Evolutionary conservation across 2,888 invertebrate species (phyloP).

Genomic region (Phyto melanocephala): DNA sequence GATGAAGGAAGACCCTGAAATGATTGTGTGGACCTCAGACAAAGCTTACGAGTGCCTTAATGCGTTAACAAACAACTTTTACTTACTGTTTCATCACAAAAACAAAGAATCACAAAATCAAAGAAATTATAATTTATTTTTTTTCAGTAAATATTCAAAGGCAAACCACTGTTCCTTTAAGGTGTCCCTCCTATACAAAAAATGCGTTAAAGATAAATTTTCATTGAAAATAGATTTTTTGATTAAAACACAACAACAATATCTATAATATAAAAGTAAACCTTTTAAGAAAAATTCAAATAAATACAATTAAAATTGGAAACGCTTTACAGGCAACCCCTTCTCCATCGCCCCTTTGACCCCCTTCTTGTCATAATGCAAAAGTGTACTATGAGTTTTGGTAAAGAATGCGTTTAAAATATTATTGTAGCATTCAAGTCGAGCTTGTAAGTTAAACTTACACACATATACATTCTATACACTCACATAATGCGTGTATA

Average conservation of each 20-base stretch:
- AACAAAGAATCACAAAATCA: too few species aligned
- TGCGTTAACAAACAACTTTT: too few species aligned
- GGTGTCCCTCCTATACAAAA: constrained; percentile 36
- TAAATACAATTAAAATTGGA: constrained; percentile 18
- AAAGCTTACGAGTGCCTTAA: too few species aligned
- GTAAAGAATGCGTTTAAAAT: constrained; percentile 51
- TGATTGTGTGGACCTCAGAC: too few species aligned
- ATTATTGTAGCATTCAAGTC: constrained; percentile 45
- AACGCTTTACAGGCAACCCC: not conserved
- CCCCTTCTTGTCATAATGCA: too few species aligned
- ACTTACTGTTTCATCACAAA: too few species aligned
- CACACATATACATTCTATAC: not conserved
- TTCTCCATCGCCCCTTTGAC: not conserved
- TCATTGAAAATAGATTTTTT: constrained; percentile 24
- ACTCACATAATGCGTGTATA: constrained; percentile 24
- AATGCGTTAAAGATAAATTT: constrained; percentile 54
- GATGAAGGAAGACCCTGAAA: too few species aligned
- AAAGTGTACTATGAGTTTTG: too few species aligned
- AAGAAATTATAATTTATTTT: not conserved
- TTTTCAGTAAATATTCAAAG: not conserved
- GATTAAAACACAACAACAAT: constrained; percentile 8
- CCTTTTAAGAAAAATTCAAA: constrained; percentile 44
- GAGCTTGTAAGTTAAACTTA: not conserved
- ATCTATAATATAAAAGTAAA: not conserved
- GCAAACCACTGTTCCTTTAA: constrained; percentile 34